Evolutionary conservation across 2,113 vertebrate genomes (phyloP).

Genomic region (Pongo pygmaeus): DNA sequence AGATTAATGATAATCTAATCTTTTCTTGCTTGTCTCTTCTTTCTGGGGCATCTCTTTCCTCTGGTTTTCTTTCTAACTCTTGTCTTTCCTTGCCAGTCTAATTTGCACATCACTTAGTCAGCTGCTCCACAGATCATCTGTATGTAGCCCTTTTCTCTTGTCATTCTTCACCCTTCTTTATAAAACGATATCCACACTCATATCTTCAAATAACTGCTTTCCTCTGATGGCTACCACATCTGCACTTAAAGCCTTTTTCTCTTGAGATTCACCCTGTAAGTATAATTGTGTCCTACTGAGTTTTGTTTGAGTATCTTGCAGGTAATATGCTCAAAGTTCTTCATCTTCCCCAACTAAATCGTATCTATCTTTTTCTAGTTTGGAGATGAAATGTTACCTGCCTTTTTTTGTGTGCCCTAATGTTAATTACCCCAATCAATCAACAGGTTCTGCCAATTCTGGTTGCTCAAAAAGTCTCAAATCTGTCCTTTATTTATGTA

Average conservation of each 20-base stretch:
- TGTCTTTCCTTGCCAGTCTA: not conserved
- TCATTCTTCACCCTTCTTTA: not conserved
- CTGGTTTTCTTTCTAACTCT: not conserved
- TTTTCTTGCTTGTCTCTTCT: not conserved
- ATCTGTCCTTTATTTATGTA: not conserved
- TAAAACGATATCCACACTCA: not conserved
- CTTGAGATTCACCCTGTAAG: not conserved
- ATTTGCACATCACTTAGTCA: not conserved
- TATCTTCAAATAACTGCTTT: not conserved
- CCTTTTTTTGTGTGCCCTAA: not conserved
- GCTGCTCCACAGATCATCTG: not conserved
- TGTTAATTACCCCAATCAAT: not conserved
- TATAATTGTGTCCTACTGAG: not conserved
- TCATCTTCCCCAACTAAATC: not conserved
- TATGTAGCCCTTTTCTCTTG: not conserved
- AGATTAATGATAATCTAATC: not conserved
- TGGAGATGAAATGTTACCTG: not conserved
- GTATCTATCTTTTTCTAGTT: not conserved
- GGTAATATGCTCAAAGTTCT: not conserved
- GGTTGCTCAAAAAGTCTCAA: not conserved
- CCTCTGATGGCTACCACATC: not conserved
- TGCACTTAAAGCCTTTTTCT: not conserved
- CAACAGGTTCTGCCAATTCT: not conserved
- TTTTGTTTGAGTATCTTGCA: not conserved
- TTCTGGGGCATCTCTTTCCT: not conserved